phyloP scores from a whole-genome alignment of 2,797 vertebrate species.

The Thamnophis elegans region DNA sequence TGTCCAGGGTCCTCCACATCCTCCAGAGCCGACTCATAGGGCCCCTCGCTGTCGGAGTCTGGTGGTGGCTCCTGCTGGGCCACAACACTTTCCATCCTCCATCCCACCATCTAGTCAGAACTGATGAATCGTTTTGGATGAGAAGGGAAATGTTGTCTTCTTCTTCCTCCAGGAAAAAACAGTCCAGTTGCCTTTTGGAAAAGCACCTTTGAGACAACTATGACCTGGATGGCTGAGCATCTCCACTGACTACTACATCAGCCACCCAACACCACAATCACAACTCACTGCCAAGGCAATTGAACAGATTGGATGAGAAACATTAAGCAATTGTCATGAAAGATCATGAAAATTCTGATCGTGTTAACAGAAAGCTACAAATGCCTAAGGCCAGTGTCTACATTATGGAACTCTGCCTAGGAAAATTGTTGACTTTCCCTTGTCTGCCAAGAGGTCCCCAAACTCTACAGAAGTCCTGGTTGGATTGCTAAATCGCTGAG shows the following conservation, averaged over 20 bases:
- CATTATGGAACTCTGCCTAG: background rate
- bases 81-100: no score
- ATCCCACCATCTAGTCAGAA: no score
- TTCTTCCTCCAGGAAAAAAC: background rate
- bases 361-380: background rate
- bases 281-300: background rate
- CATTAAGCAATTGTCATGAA: background rate
- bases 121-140: no score
- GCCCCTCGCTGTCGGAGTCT: no score
- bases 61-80: no score
- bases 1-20: no score
- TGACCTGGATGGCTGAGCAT: background rate
- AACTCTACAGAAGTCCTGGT: background rate
- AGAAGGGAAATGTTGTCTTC: background rate
- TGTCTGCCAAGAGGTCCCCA: background rate
- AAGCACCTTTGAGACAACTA: no score
- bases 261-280: background rate
- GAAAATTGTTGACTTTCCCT: background rate
- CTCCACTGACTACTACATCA: background rate
- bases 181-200: no score
- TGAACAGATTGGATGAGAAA: background rate
- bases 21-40: no score
- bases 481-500: background rate
- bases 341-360: background rate
- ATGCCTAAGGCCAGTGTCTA: background rate